Base-by-base conservation (phyloP, 1,140 invertebrate genomes). In the Paracyclopina nana region DNA sequence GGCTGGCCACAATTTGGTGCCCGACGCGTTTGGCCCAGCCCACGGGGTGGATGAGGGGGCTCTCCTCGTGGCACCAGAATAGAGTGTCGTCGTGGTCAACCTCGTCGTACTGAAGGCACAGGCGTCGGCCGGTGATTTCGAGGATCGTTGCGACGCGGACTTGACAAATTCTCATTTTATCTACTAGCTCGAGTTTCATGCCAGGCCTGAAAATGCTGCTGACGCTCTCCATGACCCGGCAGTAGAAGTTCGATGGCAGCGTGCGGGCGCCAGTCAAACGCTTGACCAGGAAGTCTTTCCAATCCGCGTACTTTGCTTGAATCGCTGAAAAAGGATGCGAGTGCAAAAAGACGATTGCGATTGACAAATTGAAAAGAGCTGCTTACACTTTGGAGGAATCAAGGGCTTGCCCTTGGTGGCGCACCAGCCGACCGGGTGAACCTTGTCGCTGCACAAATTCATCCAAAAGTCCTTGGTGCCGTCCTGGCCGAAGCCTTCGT, bases 11-110 rank as follows among this genome's bases (percentile, higher is more conserved):
- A 9, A 97, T 68, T 34, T 77, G 74, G 60, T 95, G 90, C 63
- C 85, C 73, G 58, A 78, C 64, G 63, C 78, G 62, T 54, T 70
- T 71, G 0, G 88, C 84, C 91, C 91, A 97, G 12, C 90, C 90
- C 2, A 92, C 80, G 3, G 83, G 85, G 68, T 96, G 90, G 54
- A 97, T 84, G 5, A 95, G 69, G 0, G 85, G 80, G 0, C 87
- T 92, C 60, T 87, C 81, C 64, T 91, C 84, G 57, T 95, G 88
- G 60, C 86, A 94, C 88, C 88, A 96, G 65, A 95, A 95, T 6
- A 69, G 65, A 16, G 16, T 28, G 22, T 48, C 45, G 30, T 48
- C 28, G n/a, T 48, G 45, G 5, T 48, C 45, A 24, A 48, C 45
- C 4, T 48, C 82, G 57, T 82, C 85, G 67, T 96, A 96, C 57